Evolutionary conservation across 1,140 invertebrate genomes (phyloP), one percentile per base, ranked within the genome.

Genomic region (Hylaeus volcanicus): DNA sequence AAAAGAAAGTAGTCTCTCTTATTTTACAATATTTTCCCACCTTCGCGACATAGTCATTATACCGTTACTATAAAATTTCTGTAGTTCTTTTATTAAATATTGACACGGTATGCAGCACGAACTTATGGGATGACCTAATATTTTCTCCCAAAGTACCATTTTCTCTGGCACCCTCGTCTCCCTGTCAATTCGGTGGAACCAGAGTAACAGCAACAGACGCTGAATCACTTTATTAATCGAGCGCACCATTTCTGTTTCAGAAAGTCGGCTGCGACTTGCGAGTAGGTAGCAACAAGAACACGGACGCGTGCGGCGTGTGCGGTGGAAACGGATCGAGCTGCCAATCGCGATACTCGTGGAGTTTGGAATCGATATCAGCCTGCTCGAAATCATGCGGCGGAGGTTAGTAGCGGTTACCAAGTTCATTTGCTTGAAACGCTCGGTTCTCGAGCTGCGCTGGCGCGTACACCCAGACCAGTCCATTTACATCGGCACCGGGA

Each of bases 301-400:
- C 97, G 55, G 98, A 98, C 93, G 95, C 95, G 79, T 98, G 98
- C 89, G 98, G 98, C 1, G 96, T 98, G 37, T 98, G 97, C 89
- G 98, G 98, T 5, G 98, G 98, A 55, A 97, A 98, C 91, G 97
- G 97, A 64, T 96, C 96, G 72, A 95, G 96, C 65, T 98, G 97
- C 92, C 94, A 96, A 85, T 95, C 96, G 65, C 93, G 96, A 66
- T 98, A 98, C 94, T 95, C 96, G 85, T 99, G 98, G 98, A 95
- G 96, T 75, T 94, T 97, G 66, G 95, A 96, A 64, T 96, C 96
- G 72, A 96, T 96, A 82, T 97, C 96, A 3, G 94, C 96, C 56
- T 99, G 98, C 92, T 98, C 97, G 15, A 96, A 96, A 75, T 96
- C 97, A 64, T 99, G 98, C 94, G 98, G 98, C 80, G 98, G 98